These are phyloP conservation scores for Fissipunctia ypsillon DNA, from an alignment of 2,888 invertebrate genomes.

Conservation along the genomic window DNA sequence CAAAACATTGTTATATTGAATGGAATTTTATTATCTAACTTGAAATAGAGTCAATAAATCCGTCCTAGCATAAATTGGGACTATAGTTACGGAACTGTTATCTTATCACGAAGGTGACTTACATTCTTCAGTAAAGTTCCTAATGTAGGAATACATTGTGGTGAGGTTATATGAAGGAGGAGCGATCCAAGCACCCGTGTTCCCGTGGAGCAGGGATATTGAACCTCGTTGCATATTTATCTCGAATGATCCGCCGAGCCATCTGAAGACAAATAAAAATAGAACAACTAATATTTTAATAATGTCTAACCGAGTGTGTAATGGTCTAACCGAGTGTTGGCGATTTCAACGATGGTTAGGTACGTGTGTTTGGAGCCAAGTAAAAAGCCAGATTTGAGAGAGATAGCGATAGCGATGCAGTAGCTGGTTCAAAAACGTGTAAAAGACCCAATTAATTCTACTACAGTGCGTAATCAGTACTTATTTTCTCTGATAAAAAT, in stretches of 20 bases:
- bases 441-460: background rate
- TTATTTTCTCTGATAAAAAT: background rate
- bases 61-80: background rate
- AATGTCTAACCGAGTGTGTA: too few species aligned
- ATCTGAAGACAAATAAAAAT: slow-evolving; percentile 79
- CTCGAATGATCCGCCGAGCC: slow-evolving; percentile 90
- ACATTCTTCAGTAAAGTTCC: slow-evolving; percentile 86
- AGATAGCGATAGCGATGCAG: background rate
- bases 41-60: background rate
- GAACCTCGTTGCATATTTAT: slow-evolving; percentile 90
- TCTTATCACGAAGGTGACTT: slow-evolving; percentile 66
- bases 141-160: slow-evolving; percentile 79
- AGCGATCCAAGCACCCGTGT: slow-evolving; percentile 91
- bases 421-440: background rate
- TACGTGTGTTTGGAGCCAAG: background rate
- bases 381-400: background rate
- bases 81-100: background rate
- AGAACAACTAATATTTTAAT: background rate
- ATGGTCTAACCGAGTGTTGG: background rate
- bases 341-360: background rate
- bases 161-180: slow-evolving; percentile 91
- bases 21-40: background rate
- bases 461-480: too few species aligned
- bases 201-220: slow-evolving; percentile 91
- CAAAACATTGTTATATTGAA: slow-evolving; percentile 4